A percentile compares a stretch with the other conserved stretches of the same genome.
Conservation (phyloP, 2,113 vertebrate species). For the Ammodytes dubius region DNA sequence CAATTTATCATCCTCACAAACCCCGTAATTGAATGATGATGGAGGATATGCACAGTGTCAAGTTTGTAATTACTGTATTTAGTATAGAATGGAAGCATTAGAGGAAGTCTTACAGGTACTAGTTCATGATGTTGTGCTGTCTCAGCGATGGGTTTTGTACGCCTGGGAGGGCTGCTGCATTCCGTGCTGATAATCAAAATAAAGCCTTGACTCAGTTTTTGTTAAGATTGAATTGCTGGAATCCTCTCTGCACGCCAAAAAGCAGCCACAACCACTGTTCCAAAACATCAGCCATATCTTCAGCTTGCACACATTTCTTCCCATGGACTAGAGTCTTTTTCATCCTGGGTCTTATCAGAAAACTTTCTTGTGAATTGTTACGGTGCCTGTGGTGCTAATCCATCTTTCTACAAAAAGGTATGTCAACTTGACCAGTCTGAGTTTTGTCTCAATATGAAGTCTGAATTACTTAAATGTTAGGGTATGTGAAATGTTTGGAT, state of each 20-base stretch:
- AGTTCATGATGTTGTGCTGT: slow-evolving; percentile 38
- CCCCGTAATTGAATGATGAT: slow-evolving; percentile 78
- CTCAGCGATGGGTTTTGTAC: slow-evolving; percentile 40
- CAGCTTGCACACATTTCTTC: slow-evolving; percentile 35
- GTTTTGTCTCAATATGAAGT: slow-evolving; percentile 1
- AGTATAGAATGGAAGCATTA: slow-evolving; percentile 71
- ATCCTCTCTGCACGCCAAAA: slow-evolving; percentile 63
- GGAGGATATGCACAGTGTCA: slow-evolving; percentile 65
- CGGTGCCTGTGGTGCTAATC: slow-evolving; percentile 5
- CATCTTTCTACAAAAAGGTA: slow-evolving; percentile 11
- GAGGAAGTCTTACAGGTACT: slow-evolving; percentile 62
- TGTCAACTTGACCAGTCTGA: slow-evolving; percentile 7
- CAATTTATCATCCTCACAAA: slow-evolving; percentile 75
- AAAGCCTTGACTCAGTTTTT: slow-evolving; percentile 73
- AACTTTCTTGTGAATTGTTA: slow-evolving; percentile 46
- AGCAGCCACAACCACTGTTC: slow-evolving; percentile 57
- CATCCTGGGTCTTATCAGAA: slow-evolving; percentile 29
- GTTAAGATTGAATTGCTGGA: slow-evolving; percentile 67
- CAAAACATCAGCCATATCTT: slow-evolving; percentile 52
- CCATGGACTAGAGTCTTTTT: slow-evolving; percentile 25
- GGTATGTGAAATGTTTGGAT: background rate
- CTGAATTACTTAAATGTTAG: background rate
- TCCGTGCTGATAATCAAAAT: slow-evolving; percentile 62
- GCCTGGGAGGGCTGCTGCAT: slow-evolving; percentile 55
- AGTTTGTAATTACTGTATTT: slow-evolving; percentile 79